A percentile compares a stretch with the other conserved stretches of the same genome.
phyloP scores from a whole-genome alignment of 1,140 invertebrate genomes.

The Zaprionus capensis region DNA sequence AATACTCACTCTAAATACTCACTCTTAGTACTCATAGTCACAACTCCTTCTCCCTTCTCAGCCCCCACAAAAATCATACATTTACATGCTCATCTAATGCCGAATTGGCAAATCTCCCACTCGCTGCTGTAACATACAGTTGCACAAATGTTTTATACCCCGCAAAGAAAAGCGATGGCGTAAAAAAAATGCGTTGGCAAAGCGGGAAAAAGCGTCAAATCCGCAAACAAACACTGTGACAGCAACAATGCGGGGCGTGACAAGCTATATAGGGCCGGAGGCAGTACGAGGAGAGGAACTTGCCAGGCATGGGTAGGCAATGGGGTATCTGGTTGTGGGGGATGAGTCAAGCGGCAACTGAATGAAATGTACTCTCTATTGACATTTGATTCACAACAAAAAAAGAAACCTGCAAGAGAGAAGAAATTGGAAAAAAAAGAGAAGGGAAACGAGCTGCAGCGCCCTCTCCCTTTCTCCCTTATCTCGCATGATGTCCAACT shows the following conservation, averaged over 20 bases:
- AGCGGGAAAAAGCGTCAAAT: slow-evolving; percentile 75
- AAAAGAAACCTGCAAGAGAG: slow-evolving; percentile 4
- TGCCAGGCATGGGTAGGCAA: not conserved
- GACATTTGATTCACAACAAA: slow-evolving; percentile 73
- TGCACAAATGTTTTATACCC: slow-evolving; percentile 35
- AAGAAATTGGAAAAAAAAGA: slow-evolving; percentile 26
- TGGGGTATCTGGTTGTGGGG: not conserved
- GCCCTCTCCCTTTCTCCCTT: not conserved
- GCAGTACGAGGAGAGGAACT: not conserved
- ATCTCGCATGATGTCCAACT: slow-evolving; percentile 26
- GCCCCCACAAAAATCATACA: not conserved
- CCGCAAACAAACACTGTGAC: slow-evolving; percentile 80
- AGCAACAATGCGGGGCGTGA: slow-evolving; percentile 63
- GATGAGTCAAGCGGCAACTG: slow-evolving; percentile 42
- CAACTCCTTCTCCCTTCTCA: not conserved
- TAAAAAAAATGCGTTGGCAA: slow-evolving; percentile 60
- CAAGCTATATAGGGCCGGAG: slow-evolving; percentile 26
- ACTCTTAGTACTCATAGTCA: not conserved
- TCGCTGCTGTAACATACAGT: slow-evolving; percentile 6
- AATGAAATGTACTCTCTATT: slow-evolving; percentile 83
- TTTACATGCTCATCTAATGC: slow-evolving; percentile 4
- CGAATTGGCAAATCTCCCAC: slow-evolving; percentile 11
- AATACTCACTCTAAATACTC: not conserved
- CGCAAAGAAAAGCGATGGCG: slow-evolving; percentile 3
- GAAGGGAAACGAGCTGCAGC: slow-evolving; percentile 21